phyloP scores from a whole-genome alignment of 2,797 vertebrate species.

The Loris lydekkerianus region DNA sequence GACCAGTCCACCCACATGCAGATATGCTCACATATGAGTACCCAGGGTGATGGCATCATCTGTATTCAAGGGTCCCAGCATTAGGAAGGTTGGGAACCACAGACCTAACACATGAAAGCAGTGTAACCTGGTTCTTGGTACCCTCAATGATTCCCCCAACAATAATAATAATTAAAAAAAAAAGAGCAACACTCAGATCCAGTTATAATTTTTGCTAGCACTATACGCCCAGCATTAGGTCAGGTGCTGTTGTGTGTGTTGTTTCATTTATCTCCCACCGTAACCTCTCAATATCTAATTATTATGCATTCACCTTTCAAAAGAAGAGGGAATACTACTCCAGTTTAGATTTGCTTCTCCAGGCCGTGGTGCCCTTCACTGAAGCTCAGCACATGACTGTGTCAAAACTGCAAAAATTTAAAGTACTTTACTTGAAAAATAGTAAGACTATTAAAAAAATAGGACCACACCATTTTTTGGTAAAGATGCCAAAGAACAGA shows the following conservation, averaged over 20 bases:
- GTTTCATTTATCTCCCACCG: neutral
- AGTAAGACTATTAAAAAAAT: neutral
- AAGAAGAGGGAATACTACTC: neutral
- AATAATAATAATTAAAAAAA: no score
- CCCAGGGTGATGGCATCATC: no score
- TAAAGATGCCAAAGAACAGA: neutral
- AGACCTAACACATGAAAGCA: no score
- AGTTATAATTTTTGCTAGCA: neutral
- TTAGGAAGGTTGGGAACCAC: no score
- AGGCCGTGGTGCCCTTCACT: neutral
- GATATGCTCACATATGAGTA: fast-evolving
- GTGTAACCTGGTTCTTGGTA: no score
- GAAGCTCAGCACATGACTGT: neutral
- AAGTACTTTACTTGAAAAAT: conserved; percentile 3
- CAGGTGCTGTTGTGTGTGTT: neutral
- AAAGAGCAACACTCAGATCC: neutral
- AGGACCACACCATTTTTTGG: neutral
- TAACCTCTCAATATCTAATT: neutral
- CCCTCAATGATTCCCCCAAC: no score
- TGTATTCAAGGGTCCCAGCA: no score
- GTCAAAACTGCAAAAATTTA: neutral
- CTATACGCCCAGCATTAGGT: neutral
- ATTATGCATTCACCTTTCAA: neutral
- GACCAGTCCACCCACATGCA: no score
- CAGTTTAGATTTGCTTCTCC: neutral